Percentiles rank a stretch among this genome's conserved stretches.
phyloP scores from a whole-genome alignment of 2,797 vertebrate species.

The Melopsittacus undulatus region DNA sequence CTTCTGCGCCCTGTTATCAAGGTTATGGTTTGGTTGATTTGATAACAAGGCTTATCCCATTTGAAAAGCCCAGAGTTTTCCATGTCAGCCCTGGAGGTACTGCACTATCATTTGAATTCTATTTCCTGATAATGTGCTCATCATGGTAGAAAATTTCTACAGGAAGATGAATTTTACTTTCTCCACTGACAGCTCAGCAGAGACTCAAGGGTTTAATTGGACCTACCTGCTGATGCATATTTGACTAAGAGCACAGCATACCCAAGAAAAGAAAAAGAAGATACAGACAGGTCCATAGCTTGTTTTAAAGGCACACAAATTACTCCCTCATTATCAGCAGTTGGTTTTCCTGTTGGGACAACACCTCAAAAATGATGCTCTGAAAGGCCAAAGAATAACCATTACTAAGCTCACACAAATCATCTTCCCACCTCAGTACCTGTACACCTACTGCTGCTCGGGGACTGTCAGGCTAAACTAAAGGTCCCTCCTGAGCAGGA shows the following conservation, averaged over 20 bases:
- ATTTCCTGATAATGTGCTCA: slow-evolving; percentile 56
- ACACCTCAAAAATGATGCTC: background rate
- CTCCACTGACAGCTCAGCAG: slow-evolving; percentile 38
- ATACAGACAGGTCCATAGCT: background rate
- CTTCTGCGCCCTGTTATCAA: background rate
- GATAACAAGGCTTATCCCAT: background rate
- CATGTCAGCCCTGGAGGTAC: background rate
- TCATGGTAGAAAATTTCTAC: slow-evolving; percentile 51
- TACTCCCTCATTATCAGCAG: background rate
- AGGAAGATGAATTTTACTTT: slow-evolving; percentile 53
- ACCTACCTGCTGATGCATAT: slow-evolving; percentile 19
- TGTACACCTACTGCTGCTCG: background rate
- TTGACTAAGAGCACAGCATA: slow-evolving; percentile 19
- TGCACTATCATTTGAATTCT: slow-evolving; percentile 31
- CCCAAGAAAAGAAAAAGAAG: background rate
- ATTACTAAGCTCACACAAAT: background rate
- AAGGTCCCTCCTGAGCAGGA: background rate
- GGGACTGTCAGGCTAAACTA: background rate
- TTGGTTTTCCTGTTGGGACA: background rate
- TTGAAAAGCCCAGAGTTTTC: background rate
- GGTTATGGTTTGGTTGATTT: background rate
- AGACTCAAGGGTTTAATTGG: slow-evolving; percentile 41
- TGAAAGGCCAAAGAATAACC: background rate
- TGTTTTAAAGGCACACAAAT: background rate
- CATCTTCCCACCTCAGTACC: background rate